These are phyloP conservation scores for Lacerta viridis DNA, from an alignment of 2,797 vertebrate species.

Conservation along the genomic window DNA sequence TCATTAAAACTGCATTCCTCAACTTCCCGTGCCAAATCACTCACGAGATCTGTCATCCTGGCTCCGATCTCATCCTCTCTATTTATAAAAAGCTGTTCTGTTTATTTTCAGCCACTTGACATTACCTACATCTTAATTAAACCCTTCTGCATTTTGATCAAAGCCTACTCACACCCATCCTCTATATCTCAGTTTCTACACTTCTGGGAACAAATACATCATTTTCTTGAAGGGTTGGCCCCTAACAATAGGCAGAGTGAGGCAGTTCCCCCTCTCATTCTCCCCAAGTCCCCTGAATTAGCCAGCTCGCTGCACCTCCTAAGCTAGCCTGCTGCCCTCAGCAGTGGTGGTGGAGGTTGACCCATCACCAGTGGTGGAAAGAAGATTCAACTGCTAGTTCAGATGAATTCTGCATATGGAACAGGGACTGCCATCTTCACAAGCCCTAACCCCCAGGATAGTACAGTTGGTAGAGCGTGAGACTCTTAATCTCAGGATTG, in stretches of 20 bases:
- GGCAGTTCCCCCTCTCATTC: neutral
- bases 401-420: too few relatives aligned
- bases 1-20: neutral
- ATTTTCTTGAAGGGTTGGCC: neutral
- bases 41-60: constrained; percentile 23
- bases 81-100: constrained; percentile 37
- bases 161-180: neutral
- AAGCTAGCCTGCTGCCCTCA: too few relatives aligned
- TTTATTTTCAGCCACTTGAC: constrained; percentile 29
- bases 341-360: too few relatives aligned
- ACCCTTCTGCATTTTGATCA: constrained; percentile 23
- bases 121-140: constrained; percentile 35
- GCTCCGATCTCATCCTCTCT: constrained; percentile 25
- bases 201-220: neutral
- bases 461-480: too few relatives aligned
- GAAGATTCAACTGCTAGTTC: too few relatives aligned
- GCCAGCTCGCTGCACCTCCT: too few relatives aligned
- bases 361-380: neutral
- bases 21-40: neutral
- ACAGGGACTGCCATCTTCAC: too few relatives aligned
- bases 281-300: too few relatives aligned
- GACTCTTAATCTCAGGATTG: too few relatives aligned
- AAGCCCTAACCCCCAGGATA: too few relatives aligned
- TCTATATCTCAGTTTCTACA: too few relatives aligned
- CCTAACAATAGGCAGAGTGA: neutral